These are phyloP conservation scores for Smittia aterrima DNA, from an alignment of 2,888 invertebrate species.

Conservation along the genomic window DNA sequence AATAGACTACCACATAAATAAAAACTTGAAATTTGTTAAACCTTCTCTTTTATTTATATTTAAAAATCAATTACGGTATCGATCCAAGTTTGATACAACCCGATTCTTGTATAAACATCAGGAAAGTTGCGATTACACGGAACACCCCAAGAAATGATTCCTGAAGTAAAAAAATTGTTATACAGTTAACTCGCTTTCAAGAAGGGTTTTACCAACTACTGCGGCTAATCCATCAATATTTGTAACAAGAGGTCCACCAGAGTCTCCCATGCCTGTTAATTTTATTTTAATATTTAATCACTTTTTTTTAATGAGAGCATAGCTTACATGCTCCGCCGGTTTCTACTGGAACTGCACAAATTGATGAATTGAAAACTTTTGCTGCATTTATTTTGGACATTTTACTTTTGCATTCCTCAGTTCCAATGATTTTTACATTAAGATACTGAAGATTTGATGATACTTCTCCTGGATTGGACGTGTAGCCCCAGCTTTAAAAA, in stretches of 20 bases:
- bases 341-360: neutral
- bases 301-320: neutral
- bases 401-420: neutral
- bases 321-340: slow-evolving; percentile 9
- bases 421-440: neutral
- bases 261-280: slow-evolving; percentile 8
- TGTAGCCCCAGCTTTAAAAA: slow-evolving; percentile 27
- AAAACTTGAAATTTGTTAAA: neutral
- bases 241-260: neutral
- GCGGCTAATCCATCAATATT: neutral
- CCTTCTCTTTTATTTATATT: neutral
- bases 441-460: neutral
- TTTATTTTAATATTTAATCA: neutral
- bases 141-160: slow-evolving; percentile 20
- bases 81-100: slow-evolving; percentile 15
- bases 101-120: slow-evolving; percentile 16
- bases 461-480: neutral
- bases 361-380: slow-evolving; percentile 11
- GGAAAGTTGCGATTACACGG: slow-evolving; percentile 11
- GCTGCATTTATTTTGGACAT: slow-evolving; percentile 27
- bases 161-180: no score
- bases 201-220: neutral
- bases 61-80: slow-evolving; percentile 12
- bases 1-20: neutral
- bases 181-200: no score